Evolutionary conservation across 2,797 vertebrate genomes (phyloP).

Genomic region (Pseudochromis fuscus): DNA sequence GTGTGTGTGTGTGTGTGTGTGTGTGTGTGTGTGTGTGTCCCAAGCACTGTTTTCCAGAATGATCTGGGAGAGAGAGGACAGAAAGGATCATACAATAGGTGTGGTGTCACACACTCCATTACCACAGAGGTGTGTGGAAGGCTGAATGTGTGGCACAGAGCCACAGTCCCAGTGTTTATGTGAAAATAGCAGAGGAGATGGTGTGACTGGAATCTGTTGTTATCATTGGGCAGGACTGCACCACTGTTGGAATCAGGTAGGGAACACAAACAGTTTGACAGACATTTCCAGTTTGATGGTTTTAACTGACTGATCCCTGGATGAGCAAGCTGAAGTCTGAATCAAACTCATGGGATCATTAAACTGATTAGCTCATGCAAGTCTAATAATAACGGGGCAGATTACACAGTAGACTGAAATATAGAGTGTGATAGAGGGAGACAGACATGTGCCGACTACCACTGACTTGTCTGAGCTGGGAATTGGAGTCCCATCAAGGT

Average conservation of each 20-base stretch:
- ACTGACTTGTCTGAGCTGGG: constrained; percentile 59
- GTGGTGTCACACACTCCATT: constrained; percentile 51
- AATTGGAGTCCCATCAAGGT: constrained; percentile 55
- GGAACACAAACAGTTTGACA: constrained; percentile 24
- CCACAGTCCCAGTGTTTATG: constrained; percentile 46
- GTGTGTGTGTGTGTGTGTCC: constrained; percentile 2
- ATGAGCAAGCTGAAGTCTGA: neutral
- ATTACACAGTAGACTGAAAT: neutral
- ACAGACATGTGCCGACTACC: constrained; percentile 72
- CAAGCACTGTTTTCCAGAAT: constrained; percentile 71
- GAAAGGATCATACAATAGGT: constrained; percentile 70
- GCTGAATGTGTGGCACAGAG: constrained; percentile 43
- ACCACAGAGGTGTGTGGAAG: constrained; percentile 52
- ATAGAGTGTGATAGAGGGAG: constrained; percentile 16
- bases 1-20: neutral
- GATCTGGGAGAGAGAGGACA: constrained; percentile 68
- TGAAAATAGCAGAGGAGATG: constrained; percentile 40
- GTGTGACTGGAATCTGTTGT: constrained; percentile 58
- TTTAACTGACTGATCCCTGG: neutral
- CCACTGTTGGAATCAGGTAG: constrained; percentile 60
- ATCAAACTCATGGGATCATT: constrained; percentile 14
- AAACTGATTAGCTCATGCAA: constrained; percentile 5
- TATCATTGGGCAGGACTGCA: constrained; percentile 41
- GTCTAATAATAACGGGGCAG: constrained; percentile 15
- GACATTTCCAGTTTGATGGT: constrained; percentile 9